Percentiles rank a stretch among this genome's conserved stretches.
Conservation (phyloP, 1,140 invertebrate species). For the Aphis craccivora region DNA sequence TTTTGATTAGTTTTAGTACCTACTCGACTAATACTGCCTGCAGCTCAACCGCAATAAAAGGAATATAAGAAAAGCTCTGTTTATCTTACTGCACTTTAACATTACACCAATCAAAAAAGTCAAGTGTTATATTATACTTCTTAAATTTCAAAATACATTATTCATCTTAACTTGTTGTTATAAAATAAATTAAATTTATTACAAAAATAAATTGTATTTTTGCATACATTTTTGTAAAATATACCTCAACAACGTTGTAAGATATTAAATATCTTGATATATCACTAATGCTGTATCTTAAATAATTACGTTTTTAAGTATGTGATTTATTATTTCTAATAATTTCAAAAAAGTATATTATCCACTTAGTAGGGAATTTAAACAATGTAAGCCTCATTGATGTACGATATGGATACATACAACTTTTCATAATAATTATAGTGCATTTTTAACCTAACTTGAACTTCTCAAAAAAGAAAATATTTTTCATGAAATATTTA, state of each 20-base stretch:
- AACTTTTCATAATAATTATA: neutral
- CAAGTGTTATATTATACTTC: neutral
- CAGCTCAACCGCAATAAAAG: neutral
- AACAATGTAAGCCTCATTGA: neutral
- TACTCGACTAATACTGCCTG: slow-evolving; percentile 8
- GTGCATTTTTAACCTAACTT: neutral
- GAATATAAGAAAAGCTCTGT: neutral
- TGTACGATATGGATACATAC: neutral
- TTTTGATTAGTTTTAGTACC: slow-evolving; percentile 42
- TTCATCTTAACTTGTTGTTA: neutral
- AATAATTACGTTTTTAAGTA: neutral
- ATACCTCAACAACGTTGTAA: neutral
- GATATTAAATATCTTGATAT: neutral
- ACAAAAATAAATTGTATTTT: neutral
- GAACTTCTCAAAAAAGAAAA: neutral
- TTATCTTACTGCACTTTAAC: neutral
- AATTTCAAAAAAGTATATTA: neutral
- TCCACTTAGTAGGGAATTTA: neutral
- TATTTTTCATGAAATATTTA: neutral
- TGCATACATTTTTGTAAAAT: slow-evolving; percentile 16
- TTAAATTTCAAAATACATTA: neutral
- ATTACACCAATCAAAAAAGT: neutral
- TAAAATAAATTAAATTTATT: slow-evolving; percentile 1
- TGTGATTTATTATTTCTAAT: neutral
- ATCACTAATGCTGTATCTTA: neutral